Evolutionary conservation across 2,797 vertebrate species (phyloP).

Genomic region (Natrix natrix): DNA sequence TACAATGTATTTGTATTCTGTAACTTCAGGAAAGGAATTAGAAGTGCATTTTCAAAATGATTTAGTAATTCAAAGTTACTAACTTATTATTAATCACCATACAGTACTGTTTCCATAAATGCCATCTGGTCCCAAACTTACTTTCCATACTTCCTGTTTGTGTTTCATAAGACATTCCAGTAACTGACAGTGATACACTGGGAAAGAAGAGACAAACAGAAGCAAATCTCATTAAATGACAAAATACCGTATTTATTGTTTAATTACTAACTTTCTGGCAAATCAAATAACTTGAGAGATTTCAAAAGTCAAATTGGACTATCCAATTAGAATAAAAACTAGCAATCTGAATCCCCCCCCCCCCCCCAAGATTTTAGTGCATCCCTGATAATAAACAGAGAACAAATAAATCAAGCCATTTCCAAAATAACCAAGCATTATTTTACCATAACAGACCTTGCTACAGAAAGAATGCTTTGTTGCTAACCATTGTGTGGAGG

Average conservation of each 20-base stretch:
- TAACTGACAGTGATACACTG: slow-evolving; percentile 98
- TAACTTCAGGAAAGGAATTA: slow-evolving; percentile 30
- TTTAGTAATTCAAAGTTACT: slow-evolving; percentile 31
- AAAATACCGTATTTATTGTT: slow-evolving; percentile 25
- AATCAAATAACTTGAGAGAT: background rate
- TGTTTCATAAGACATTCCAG: slow-evolving; percentile 99
- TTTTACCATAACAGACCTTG: background rate
- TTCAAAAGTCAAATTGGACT: background rate
- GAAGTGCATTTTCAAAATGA: slow-evolving; percentile 28
- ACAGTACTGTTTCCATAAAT: slow-evolving; percentile 36
- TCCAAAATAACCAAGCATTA: background rate
- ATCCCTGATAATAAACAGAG: background rate
- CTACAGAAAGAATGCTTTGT: background rate
- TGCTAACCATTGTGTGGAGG: background rate
- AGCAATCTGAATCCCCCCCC: background rate
- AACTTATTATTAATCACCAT: slow-evolving; percentile 43
- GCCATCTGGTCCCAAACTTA: slow-evolving; percentile 70
- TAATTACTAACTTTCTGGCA: background rate
- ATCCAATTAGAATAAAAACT: background rate
- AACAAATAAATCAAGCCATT: background rate
- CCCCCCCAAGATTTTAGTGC: background rate
- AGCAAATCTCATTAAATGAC: slow-evolving; percentile 36
- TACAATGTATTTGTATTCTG: background rate
- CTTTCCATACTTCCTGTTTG: slow-evolving; percentile 99
- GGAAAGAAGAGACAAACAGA: slow-evolving; percentile 62